phyloP scores from a whole-genome alignment of 2,888 invertebrate species.

The Patella caerulea region DNA sequence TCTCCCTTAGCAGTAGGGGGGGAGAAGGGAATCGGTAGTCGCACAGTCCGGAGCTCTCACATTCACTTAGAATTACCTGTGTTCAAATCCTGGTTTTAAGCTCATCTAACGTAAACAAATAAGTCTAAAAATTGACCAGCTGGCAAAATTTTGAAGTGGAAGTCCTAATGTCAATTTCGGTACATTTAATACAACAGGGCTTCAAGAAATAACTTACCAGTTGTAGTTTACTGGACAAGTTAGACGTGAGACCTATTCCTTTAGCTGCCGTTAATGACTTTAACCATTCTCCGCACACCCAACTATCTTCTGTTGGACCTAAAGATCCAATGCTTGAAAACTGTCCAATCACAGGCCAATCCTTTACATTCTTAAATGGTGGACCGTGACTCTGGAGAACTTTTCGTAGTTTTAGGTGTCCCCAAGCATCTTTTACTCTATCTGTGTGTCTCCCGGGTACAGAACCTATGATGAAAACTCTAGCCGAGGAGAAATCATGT shows the following conservation, averaged over 20 bases:
- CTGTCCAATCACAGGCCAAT: constrained; percentile 86
- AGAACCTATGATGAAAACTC: constrained; percentile 88
- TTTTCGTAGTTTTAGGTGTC: constrained; percentile 76
- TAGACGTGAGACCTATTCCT: constrained; percentile 21
- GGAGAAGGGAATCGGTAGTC: too few species aligned
- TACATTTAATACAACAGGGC: too few species aligned
- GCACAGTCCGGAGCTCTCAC: too few species aligned
- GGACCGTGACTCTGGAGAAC: constrained; percentile 80
- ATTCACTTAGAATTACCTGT: too few species aligned
- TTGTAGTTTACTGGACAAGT: constrained; percentile 39
- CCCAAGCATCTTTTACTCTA: constrained; percentile 76
- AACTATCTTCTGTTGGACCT: constrained; percentile 78
- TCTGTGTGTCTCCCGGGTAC: constrained; percentile 86
- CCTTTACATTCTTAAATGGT: constrained; percentile 69
- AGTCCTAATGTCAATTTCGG: too few species aligned
- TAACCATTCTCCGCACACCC: constrained; percentile 85
- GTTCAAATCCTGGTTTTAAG: too few species aligned
- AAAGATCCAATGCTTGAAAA: constrained; percentile 92
- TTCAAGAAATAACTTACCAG: constrained; percentile 49
- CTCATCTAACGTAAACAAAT: too few species aligned
- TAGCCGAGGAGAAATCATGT: constrained; percentile 87
- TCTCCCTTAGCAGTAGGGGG: too few species aligned
- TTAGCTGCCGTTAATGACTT: constrained; percentile 73
- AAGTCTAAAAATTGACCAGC: too few species aligned
- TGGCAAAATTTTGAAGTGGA: too few species aligned